A percentile compares a stretch with the other conserved stretches of the same genome.
These are phyloP conservation scores for Benitochromis conjunctus DNA, from an alignment of 2,113 vertebrate genomes.

Conservation along the genomic window DNA sequence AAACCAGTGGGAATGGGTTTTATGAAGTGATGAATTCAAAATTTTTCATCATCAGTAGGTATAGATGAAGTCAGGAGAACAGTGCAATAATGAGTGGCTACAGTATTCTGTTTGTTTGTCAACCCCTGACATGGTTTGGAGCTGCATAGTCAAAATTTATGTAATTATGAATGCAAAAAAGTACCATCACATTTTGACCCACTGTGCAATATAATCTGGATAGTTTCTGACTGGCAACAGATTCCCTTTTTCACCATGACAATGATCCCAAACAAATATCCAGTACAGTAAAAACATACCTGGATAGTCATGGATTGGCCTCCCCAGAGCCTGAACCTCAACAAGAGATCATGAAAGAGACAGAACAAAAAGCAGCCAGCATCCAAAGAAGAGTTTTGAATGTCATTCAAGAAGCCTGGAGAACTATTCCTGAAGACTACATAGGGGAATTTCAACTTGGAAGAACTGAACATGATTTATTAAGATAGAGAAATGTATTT, in stretches of 20 bases:
- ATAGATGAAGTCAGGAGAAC: neutral
- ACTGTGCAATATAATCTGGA: neutral
- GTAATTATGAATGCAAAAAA: neutral
- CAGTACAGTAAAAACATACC: neutral
- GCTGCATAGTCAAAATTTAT: neutral
- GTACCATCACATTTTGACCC: neutral
- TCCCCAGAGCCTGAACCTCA: neutral
- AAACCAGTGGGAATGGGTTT: neutral
- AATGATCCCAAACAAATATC: neutral
- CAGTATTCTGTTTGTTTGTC: neutral
- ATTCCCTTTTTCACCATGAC: neutral
- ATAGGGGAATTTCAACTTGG: neutral
- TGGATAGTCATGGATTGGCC: neutral
- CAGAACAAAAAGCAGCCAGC: neutral
- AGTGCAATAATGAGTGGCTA: neutral
- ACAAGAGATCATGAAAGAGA: neutral
- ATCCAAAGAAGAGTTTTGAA: neutral
- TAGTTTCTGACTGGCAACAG: neutral
- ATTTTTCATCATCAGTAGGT: neutral
- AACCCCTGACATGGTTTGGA: neutral
- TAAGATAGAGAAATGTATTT: neutral
- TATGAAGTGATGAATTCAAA: neutral
- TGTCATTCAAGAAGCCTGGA: neutral
- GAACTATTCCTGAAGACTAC: neutral
- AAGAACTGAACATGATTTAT: neutral